Evolutionary conservation across 1,140 invertebrate species (phyloP), one percentile per base, ranked within the genome.

Genomic region (Cataglyphis hispanica): DNA sequence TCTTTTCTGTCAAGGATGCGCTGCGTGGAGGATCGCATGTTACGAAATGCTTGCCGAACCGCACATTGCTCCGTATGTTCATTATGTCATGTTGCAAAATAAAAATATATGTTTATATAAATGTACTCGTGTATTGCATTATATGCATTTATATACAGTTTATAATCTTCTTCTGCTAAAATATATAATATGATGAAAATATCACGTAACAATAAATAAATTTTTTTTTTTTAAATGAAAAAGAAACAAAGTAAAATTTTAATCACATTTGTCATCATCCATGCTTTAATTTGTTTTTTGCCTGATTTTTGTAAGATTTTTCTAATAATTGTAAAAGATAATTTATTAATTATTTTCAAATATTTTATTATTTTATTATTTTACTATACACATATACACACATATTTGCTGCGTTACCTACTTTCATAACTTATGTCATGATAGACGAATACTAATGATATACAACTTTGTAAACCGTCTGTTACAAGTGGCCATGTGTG

Each of bases 1-100:
- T 81, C 60, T 81, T 70, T 70, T 70, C 66, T 43, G 10, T 81
- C 64, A 70, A 81, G 50, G 34, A 70, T 80, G 64, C 46, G 16
- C 16, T 46, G 22, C 61, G 43, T 31, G 13, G 10, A 80, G 31
- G 16, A 66, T 61, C 34, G 19, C 50, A 0, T 58, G 19, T 81
- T 81, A 25, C 50, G 50, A 81, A 70, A 70, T 31, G 13, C 22
- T 34, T 16, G 34, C 16, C 72, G 53, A 40, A 8, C 10, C 5
- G 19, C 25, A 31, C 27, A 60, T 31, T 61, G 58, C 37, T 61
- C 19, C 25, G 2, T 31, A 63, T 31, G 0, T 56, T 16, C 13
- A 2, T 25, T 10, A 31, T 13, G 31, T 31, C 31, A 31, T 1
- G 25, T 70, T 50, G 40, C 25, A 37, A 70, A 70, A 69, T 67